phyloP scores from a whole-genome alignment of 1,140 invertebrate genomes.

The Zaprionus camerounensis region DNA sequence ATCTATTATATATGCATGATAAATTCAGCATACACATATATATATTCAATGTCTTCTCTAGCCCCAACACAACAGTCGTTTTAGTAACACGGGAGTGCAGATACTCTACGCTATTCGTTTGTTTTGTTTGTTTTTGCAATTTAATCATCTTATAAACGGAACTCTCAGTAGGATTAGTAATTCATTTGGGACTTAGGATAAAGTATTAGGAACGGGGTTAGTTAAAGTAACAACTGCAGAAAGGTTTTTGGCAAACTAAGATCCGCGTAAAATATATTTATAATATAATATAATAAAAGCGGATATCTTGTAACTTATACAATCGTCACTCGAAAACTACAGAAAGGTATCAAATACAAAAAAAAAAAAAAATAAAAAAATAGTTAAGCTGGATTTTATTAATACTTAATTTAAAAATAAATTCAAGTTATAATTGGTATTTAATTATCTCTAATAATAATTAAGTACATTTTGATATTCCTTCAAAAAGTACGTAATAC shows the following conservation, averaged over 20 bases:
- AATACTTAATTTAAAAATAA: background rate
- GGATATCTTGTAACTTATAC: background rate
- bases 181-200: conserved; percentile 5
- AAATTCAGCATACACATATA: background rate
- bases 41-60: conserved; percentile 9
- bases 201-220: background rate
- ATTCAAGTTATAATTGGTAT: background rate
- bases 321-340: conserved; percentile 1
- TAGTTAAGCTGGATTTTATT: background rate
- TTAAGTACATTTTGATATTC: background rate
- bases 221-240: background rate
- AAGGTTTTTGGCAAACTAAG: conserved; percentile 1
- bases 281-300: background rate
- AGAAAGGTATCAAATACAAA: background rate
- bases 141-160: conserved; percentile 5
- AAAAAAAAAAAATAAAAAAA: background rate
- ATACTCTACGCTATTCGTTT: conserved; percentile 24
- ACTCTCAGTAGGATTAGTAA: conserved; percentile 20
- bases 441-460: background rate
- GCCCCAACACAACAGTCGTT: conserved; percentile 24
- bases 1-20: background rate
- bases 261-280: background rate
- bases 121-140: conserved; percentile 6
- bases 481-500: background rate
- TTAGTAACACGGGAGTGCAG: conserved; percentile 51